These are phyloP conservation scores for Paguma larvata DNA, from an alignment of 2,797 vertebrate genomes.

Conservation along the genomic window DNA sequence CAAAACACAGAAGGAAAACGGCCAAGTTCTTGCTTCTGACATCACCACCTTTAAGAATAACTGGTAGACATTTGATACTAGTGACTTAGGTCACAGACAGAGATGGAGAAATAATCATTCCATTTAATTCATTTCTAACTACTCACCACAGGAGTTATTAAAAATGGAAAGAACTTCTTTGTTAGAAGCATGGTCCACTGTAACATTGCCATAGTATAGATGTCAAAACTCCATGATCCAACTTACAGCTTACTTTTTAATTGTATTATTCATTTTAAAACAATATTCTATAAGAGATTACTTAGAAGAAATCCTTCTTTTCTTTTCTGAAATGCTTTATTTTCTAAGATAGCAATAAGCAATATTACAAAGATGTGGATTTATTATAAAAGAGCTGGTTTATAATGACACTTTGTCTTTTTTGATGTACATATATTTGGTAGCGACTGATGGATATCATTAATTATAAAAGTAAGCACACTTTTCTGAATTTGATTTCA, in stretches of 20 bases:
- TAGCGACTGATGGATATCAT: constrained; percentile 41
- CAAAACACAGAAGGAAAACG: constrained; percentile 61
- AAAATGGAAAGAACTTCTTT: constrained; percentile 76
- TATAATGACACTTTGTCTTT: constrained; percentile 47
- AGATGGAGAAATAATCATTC: constrained; percentile 82
- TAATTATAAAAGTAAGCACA: constrained; percentile 63
- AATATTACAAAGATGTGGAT: constrained; percentile 36
- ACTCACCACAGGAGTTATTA: constrained; percentile 75
- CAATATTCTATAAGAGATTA: constrained; percentile 38
- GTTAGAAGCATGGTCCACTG: constrained; percentile 62
- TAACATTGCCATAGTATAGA: constrained; percentile 50
- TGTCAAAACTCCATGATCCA: constrained; percentile 42
- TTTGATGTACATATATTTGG: not conserved
- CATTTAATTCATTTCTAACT: constrained; percentile 74
- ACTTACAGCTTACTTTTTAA: constrained; percentile 66
- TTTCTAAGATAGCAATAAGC: constrained; percentile 65
- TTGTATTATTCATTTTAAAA: constrained; percentile 65
- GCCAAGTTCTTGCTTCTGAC: constrained; percentile 65
- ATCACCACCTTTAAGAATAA: constrained; percentile 72
- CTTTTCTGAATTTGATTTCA: constrained; percentile 61
- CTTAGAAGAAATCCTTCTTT: constrained; percentile 57
- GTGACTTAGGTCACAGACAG: constrained; percentile 79
- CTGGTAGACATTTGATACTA: constrained; percentile 61
- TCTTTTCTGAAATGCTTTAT: constrained; percentile 42
- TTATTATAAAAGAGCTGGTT: constrained; percentile 41